Base-by-base conservation (phyloP, 2,888 invertebrate species). In the Scaptomyza reducta region DNA sequence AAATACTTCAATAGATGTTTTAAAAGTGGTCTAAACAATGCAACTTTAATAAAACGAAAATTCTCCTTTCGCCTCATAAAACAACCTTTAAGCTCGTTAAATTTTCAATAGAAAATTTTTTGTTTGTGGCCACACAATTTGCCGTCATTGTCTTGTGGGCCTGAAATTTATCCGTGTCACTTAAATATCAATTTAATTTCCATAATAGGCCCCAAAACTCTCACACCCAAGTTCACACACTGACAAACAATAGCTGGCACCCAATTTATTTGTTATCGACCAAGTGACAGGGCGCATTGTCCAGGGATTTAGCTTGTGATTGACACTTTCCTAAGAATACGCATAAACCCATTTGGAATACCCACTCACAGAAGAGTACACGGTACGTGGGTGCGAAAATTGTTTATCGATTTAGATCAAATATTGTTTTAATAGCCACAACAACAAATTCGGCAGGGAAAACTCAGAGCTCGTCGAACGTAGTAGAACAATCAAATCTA, bases 181-280 rank as follows among this genome's bases (percentile, higher is more conserved):
- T 88, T 89, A 88, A 84, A 89, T 89, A 88, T 77, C 79, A 87
- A 85, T 85, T 87, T 87, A 88, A 89, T 88, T 89, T 88, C 83
- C 89, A 88, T 88, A 88, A 83, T 85, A 87, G 79, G 74, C 62
- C 69, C 66, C 72, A 51, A 68, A 66, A 60, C 68, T 55, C 31
- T 31, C 31, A 31, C 25, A 29, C 40, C 35, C 55, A 41, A 35
- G 35, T 3, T 31, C 18, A 18, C 18, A 53, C 22, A 27, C 33
- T 46, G 59, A 60, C 44, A 60, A 59, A 63, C 64, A 69, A 62
- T 18, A n/a, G 33, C 31, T 47, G 63, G 66, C 59, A 74, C 78
- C 70, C 69, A 75, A 83, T 81, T 85, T 80, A 79, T 79, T 79
- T 77, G 70, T 77, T 77, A 80, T 83, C 77, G 67, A 67, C 65